Evolutionary conservation across 2,797 vertebrate species (phyloP).

Genomic region (Bufotes viridis): DNA sequence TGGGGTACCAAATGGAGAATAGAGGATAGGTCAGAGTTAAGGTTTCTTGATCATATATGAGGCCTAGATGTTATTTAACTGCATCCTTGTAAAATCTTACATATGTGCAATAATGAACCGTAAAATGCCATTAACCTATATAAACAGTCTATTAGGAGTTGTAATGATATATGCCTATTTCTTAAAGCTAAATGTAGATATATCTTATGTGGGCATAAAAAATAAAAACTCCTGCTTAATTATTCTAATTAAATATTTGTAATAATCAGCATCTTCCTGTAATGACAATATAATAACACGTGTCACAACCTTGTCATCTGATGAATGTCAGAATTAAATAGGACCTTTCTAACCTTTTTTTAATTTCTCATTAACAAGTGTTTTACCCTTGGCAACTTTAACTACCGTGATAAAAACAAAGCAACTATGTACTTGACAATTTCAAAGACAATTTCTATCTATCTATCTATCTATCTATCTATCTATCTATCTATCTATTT

Average conservation of each 20-base stretch:
- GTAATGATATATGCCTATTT: background rate
- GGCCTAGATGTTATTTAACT: no score
- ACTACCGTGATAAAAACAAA: background rate
- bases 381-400: constrained; percentile 4
- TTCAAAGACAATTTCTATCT: background rate
- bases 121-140: background rate
- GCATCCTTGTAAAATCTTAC: no score
- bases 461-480: no score
- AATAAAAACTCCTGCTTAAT: constrained; percentile 32
- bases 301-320: constrained; percentile 42
- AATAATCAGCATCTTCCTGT: constrained; percentile 24
- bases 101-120: background rate
- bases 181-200: no score
- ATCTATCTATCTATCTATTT: no score
- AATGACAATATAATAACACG: constrained; percentile 29
- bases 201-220: background rate
- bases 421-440: background rate
- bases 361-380: constrained; percentile 8
- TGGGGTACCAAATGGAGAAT: no score
- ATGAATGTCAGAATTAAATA: constrained; percentile 36
- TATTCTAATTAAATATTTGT: constrained; percentile 31
- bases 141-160: background rate
- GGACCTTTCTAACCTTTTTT: constrained; percentile 23
- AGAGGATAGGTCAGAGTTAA: no score
- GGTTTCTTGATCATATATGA: no score